A percentile compares a stretch with the other conserved stretches of the same genome.
Conservation (phyloP, 2,797 vertebrate genomes). For the Enteromius unitaeniatus region DNA sequence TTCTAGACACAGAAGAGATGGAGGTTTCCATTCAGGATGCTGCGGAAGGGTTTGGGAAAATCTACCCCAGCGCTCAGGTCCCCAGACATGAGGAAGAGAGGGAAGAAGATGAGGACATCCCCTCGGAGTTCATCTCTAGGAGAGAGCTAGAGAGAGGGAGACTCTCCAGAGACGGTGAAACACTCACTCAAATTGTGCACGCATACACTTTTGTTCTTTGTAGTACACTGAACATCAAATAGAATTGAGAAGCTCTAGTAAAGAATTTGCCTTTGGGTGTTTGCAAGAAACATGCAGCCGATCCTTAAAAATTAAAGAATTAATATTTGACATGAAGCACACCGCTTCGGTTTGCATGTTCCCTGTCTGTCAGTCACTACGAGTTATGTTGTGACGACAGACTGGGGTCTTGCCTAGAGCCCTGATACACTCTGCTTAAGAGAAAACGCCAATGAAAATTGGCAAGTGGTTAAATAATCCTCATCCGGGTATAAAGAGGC, state of each 20-base stretch:
- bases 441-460: too few relatives aligned
- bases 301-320: constrained; percentile 21
- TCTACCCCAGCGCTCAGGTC: constrained; percentile 83
- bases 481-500: too few relatives aligned
- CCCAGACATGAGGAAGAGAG: constrained; percentile 77
- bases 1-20: constrained; percentile 57
- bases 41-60: constrained; percentile 90
- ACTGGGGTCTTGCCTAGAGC: too few relatives aligned
- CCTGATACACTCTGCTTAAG: too few relatives aligned
- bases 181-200: neutral
- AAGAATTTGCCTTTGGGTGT: neutral
- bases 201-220: constrained; percentile 18
- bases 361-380: too few relatives aligned
- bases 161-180: constrained; percentile 89
- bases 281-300: neutral
- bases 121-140: constrained; percentile 89
- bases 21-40: constrained; percentile 56
- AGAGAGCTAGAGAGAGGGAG: constrained; percentile 91
- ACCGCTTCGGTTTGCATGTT: neutral
- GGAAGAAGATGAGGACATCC: constrained; percentile 83
- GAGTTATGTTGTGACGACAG: too few relatives aligned
- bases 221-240: constrained; percentile 25
- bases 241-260: constrained; percentile 16
- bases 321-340: constrained; percentile 28
- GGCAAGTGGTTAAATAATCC: too few relatives aligned